Evolutionary conservation across 2,888 invertebrate genomes (phyloP).

Genomic region (Agrochola macilenta): DNA sequence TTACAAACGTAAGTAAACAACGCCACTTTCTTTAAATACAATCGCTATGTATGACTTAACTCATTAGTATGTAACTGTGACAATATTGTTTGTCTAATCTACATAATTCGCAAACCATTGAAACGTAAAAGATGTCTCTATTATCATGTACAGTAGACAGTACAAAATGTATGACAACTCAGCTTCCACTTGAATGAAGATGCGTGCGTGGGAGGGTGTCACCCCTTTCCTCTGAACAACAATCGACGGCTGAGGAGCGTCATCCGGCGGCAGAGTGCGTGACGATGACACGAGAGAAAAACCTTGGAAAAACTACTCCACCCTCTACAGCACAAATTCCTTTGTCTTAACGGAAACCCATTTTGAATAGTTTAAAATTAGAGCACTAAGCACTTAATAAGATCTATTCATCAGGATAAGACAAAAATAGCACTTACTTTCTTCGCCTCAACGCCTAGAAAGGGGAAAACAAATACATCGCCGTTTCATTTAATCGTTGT

Average conservation of each 20-base stretch:
- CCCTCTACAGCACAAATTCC: conserved; percentile 46
- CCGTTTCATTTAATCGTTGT: conserved; percentile 35
- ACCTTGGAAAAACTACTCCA: conserved; percentile 66
- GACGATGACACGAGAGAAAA: conserved; percentile 72
- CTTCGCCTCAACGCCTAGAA: conserved; percentile 1
- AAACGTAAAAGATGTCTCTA: conserved; percentile 50
- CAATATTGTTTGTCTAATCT: conserved; percentile 39
- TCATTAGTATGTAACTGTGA: conserved; percentile 47
- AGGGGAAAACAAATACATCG: conserved; percentile 2
- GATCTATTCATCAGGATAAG: conserved; percentile 25
- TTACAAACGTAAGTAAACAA: conserved; percentile 5
- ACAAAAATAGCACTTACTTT: conserved; percentile 36
- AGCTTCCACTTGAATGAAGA: conserved; percentile 85
- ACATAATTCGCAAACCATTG: conserved; percentile 56
- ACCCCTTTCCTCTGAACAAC: conserved; percentile 84
- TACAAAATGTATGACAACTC: conserved; percentile 70
- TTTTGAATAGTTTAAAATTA: conserved; percentile 50
- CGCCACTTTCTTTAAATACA: conserved; percentile 38
- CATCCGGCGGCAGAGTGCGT: conserved; percentile 79
- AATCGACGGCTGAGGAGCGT: conserved; percentile 80
- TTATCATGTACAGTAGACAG: conserved; percentile 39
- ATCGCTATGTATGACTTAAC: conserved; percentile 24
- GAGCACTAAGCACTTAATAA: conserved; percentile 35
- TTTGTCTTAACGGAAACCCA: conserved; percentile 54
- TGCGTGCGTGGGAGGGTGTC: conserved; percentile 86